Base-by-base conservation (phyloP, 2,113 vertebrate genomes). In the Crypturellus undulatus region DNA sequence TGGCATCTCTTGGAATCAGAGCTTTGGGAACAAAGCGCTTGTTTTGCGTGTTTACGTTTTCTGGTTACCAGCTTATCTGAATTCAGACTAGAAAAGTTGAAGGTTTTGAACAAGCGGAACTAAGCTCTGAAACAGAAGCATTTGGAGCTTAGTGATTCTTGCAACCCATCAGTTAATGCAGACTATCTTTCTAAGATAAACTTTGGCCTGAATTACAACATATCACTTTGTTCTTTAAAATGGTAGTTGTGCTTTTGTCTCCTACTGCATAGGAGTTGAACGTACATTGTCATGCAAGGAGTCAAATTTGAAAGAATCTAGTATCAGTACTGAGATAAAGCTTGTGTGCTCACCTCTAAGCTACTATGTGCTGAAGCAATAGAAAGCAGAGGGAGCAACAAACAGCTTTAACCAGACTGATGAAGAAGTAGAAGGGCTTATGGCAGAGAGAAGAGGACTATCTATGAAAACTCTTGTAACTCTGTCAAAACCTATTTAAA, bases 171-270 rank as follows among this genome's bases (percentile, higher is more conserved):
- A 17, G 3, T 81, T 93, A 24, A 81, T 90, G 56, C 32, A 73
- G 56, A 58, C 12, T 92, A 87, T 89, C 86, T 84, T 75, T 84
- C 51, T 58, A 9, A 89, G 71, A 79, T 71, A 84, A 94, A 93
- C 91, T 94, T 94, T 93, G 79, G 12, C 60, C 67, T 54, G 47
- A 83, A 79, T 63, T 94, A 18, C 49, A 77, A 25, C 28, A 1
- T 86, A 89, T 85, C 56, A 45, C 36, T 63, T 71, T 92, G 54
- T 62, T 76, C 47, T 65, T 84, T 86, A 52, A 89, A 89, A 51
- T 4, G 26, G 76, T 40, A 25, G 42, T 56, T 73, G 82, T 80
- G 40, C 24, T 43, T 54, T 58, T 73, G 22, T 70, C 36, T 93
- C 15, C 79, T 79, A 3, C 71, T 90, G 75, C 54, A 65, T 65